Base-by-base conservation (phyloP, 2,888 invertebrate species). In the Norana najaformis region DNA sequence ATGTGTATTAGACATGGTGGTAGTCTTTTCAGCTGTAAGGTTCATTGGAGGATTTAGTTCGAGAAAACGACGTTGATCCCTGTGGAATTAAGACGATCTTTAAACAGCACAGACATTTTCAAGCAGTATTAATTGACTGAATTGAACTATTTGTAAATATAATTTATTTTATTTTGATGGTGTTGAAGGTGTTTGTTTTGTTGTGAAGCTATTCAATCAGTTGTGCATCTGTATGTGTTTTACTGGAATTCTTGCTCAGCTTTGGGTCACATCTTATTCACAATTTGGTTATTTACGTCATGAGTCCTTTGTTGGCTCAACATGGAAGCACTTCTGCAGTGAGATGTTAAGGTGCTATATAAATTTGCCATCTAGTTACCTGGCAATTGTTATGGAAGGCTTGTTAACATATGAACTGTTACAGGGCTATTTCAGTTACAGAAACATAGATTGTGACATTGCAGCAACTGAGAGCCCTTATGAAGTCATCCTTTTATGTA, bases 101-200 rank as follows among this genome's bases (percentile, higher is more conserved):
- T 69, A n/a, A 13, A 69, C n/a, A n/a, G 13, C 30, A n/a, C 8
- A n/a, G 69, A 69, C 30, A 30, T 69, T 69, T 69, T 8, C 8
- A 69, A 69, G n/a, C 69, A 69, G 69, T 69, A 69, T 69, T 69
- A 69, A 69, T 69, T 69, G 69, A 69, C 69, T 69, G 69, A 69
- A 69, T 30, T 30, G 69, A 69, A 69, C 69, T 30, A 69, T n/a
- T 69, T 69, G 69, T 69, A 69, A n/a, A 69, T 69, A 69, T 69
- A 69, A 69, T 69, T 69, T 69, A 69, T 69, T 69, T 69, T 13
- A n/a, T 69, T 69, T n/a, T n/a, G 69, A 69, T 16, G n/a, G 69
- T 69, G 69, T n/a, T n/a, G 30, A n/a, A 30, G 30, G 11, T n/a
- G 69, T n/a, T 53, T n/a, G 69, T 30, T 69, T 69, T 69, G 23